Evolutionary conservation across 2,113 vertebrate genomes (phyloP).

Genomic region (Strix aluco): DNA sequence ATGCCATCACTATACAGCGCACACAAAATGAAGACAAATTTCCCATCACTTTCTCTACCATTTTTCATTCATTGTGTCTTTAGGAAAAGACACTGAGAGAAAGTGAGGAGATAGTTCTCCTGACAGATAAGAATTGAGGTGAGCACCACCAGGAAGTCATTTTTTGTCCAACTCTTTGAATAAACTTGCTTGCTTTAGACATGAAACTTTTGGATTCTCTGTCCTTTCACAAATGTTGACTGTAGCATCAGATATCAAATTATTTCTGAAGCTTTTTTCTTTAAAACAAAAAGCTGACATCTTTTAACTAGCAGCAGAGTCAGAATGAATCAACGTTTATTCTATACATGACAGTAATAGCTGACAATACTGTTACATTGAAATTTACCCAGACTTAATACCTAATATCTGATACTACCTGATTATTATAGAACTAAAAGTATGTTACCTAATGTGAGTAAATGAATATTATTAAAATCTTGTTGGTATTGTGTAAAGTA

Average conservation of each 20-base stretch:
- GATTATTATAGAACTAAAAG: not conserved
- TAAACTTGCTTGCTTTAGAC: not conserved
- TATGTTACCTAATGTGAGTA: not conserved
- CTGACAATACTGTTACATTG: not conserved
- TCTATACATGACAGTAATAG: not conserved
- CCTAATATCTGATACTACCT: not conserved
- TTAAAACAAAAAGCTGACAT: not conserved
- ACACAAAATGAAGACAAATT: slow-evolving; percentile 46
- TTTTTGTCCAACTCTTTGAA: not conserved
- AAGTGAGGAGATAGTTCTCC: not conserved
- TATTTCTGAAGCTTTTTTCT: not conserved
- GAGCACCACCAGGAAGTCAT: not conserved
- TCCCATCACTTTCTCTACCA: not conserved
- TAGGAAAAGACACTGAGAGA: not conserved
- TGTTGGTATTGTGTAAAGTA: not conserved
- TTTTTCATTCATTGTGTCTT: slow-evolving; percentile 26
- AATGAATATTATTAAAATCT: not conserved
- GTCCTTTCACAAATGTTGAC: not conserved
- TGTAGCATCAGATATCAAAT: not conserved
- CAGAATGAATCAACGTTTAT: not conserved
- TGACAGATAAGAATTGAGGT: slow-evolving; percentile 36
- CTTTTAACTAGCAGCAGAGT: not conserved
- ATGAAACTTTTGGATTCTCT: not conserved
- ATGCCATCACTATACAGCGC: not conserved
- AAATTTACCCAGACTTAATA: not conserved